Conservation (phyloP, 1,140 invertebrate species). For the Globodera ellingtonae region DNA sequence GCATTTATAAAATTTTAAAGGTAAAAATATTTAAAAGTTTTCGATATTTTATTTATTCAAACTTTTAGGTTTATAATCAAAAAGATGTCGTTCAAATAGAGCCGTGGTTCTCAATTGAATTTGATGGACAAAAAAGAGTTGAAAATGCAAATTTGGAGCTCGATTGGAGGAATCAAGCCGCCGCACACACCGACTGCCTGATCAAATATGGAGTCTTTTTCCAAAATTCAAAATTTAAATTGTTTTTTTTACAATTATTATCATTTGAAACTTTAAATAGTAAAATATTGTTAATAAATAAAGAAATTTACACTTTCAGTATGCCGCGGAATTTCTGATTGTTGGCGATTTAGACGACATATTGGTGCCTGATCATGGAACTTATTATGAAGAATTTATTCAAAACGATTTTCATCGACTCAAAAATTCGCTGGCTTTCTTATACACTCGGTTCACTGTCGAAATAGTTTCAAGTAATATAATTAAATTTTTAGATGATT, state of each 20-base stretch:
- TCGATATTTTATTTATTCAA: too few relatives aligned
- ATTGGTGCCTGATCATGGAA: constrained; percentile 40
- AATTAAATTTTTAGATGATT: too few relatives aligned
- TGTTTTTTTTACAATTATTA: neutral
- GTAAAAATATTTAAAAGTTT: constrained; percentile 13
- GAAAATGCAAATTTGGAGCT: constrained; percentile 57
- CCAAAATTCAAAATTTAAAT: neutral
- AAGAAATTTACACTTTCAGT: constrained; percentile 16
- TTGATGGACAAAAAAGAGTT: constrained; percentile 16
- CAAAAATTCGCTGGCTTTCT: neutral
- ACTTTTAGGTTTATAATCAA: neutral
- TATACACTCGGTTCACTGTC: neutral
- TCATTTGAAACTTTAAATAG: too few relatives aligned
- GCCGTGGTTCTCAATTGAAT: constrained; percentile 29
- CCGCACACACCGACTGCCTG: constrained; percentile 58
- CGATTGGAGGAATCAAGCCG: constrained; percentile 59
- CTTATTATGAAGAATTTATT: constrained; percentile 33
- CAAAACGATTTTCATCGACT: neutral
- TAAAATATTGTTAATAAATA: neutral
- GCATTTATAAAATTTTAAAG: constrained; percentile 41
- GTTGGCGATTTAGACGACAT: constrained; percentile 54
- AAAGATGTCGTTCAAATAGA: neutral
- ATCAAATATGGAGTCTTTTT: constrained; percentile 52
- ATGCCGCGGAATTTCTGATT: constrained; percentile 50
- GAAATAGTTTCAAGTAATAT: neutral